Evolutionary conservation across 2,797 vertebrate genomes (phyloP), one percentile per base, ranked within the genome.

Genomic region (Orestias chungarensis): DNA sequence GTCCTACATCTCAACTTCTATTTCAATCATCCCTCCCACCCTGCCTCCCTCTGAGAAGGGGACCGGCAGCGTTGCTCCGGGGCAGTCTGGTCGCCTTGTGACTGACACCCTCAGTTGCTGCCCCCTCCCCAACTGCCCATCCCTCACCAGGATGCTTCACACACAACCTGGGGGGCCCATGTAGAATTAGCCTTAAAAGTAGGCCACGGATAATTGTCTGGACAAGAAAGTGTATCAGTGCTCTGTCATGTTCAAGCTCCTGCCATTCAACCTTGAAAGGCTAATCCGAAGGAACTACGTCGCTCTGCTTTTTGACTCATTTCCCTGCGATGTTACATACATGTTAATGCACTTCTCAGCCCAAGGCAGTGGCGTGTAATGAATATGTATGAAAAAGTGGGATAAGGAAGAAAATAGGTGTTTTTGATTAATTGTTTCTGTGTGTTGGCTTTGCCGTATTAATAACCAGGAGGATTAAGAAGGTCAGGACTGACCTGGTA

Each of bases 401-500:
- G 81, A 87, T 83, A 81, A 64, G 73, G 62, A 78, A 88, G 80
- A 88, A 91, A 89, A 85, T 87, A 88, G 86, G 83, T 81, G 81
- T 77, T 85, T 90, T 86, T 94, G 93, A 95, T 94, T 89, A 92
- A 93, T 93, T 87, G 88, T 91, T 85, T 80, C 81, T 87, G 85
- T 85, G 85, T 73, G 83, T 89, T 88, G 84, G 87, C 89, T 87
- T 93, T 90, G 87, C 89, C 81, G 76, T 92, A 91, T 90, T 91
- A 93, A 94, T 93, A 93, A 93, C 91, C 86, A 78, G 87, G 86
- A 89, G 92, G 85, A 93, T 93, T 92, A 93, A 90, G 89, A 92
- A 92, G 93, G 93, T 94, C 94, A 94, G 89, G 85, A 86, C 88
- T 92, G 87, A 91, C 91, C 92, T 92, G 88, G 87, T 93, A 93